These are phyloP conservation scores for Oreohelix idahoensis DNA, from an alignment of 1,140 invertebrate species.

Conservation along the genomic window DNA sequence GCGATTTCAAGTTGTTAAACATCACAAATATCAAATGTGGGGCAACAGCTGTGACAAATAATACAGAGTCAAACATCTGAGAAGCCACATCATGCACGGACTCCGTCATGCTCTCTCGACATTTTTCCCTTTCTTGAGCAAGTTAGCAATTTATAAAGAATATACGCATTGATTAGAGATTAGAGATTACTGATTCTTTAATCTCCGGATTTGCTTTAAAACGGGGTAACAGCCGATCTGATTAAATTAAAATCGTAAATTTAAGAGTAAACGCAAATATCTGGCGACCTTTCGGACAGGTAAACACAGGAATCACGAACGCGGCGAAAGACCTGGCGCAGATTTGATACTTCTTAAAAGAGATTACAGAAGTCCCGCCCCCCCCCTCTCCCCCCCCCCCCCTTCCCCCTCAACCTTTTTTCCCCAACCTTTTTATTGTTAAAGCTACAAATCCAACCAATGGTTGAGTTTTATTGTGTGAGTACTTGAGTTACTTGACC, in stretches of 20 bases:
- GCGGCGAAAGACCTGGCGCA: too few species aligned
- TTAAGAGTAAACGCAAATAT: background rate
- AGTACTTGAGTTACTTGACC: background rate
- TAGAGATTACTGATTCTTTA: background rate
- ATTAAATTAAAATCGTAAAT: slow-evolving; percentile 2
- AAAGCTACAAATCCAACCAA: too few species aligned
- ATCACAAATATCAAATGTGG: background rate
- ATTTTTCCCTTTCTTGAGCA: too few species aligned
- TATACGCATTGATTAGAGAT: background rate
- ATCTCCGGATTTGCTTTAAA: background rate
- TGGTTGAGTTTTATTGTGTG: too few species aligned
- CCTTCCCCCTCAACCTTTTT: too few species aligned
- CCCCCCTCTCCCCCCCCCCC: too few species aligned
- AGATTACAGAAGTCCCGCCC: too few species aligned
- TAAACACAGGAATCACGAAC: background rate
- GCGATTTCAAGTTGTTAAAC: background rate
- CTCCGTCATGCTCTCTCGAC: too few species aligned
- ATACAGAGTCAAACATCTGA: background rate
- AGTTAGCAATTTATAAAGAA: background rate
- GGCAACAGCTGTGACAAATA: background rate
- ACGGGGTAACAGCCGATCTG: background rate
- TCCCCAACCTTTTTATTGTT: too few species aligned
- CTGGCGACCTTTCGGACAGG: background rate
- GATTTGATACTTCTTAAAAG: too few species aligned
- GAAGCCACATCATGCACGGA: background rate